Conservation (phyloP, 2,888 invertebrate species). For the Patella depressa region DNA sequence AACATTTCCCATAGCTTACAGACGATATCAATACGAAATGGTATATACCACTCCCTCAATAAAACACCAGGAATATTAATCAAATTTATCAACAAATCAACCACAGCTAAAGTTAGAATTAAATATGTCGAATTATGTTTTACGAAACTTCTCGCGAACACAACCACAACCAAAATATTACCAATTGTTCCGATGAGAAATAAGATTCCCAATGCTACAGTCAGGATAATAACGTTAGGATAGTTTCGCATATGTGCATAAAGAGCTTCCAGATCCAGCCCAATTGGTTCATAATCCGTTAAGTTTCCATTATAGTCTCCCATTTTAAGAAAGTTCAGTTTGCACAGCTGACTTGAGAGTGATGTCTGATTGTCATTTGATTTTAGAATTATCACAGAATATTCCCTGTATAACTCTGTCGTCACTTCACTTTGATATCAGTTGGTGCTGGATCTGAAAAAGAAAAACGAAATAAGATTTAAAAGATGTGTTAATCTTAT, state of each 20-base stretch:
- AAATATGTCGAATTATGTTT: constrained; percentile 51
- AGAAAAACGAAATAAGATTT: no score
- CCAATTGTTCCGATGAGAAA: constrained; percentile 42
- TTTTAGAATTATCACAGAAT: no score
- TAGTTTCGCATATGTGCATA: constrained; percentile 14
- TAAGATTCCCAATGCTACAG: constrained; percentile 24
- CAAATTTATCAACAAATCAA: constrained; percentile 55
- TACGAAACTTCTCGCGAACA: constrained; percentile 39
- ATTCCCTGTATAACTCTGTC: no score
- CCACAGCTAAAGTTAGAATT: constrained; percentile 54
- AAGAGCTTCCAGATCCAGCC: background rate
- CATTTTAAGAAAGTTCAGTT: no score
- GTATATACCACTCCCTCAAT: constrained; percentile 47
- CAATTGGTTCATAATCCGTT: background rate
- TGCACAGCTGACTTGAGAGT: no score
- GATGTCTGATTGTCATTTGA: no score
- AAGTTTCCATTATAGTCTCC: no score
- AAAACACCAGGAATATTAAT: constrained; percentile 58
- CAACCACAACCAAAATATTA: constrained; percentile 47
- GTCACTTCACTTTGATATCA: no score
- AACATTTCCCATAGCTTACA: constrained; percentile 55
- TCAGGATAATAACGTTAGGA: constrained; percentile 13
- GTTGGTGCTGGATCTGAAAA: no score
- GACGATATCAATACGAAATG: constrained; percentile 44
- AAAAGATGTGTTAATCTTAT: no score